These are phyloP conservation scores for Halictus rubicundus DNA, from an alignment of 1,140 invertebrate species.

Conservation along the genomic window DNA sequence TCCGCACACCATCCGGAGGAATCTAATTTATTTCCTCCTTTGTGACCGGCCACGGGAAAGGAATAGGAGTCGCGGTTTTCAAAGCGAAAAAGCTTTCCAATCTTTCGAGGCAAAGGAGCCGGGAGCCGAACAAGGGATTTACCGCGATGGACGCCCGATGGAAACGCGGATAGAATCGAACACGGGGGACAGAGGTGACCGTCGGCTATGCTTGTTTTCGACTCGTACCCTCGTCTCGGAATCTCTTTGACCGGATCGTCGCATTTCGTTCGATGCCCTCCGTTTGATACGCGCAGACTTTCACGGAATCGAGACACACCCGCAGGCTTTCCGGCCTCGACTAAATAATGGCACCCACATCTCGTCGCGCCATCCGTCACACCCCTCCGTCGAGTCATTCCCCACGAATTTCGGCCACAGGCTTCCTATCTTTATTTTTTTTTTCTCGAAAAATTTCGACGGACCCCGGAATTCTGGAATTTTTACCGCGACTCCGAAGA, in stretches of 20 bases:
- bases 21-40: constrained; percentile 54
- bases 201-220: constrained; percentile 39
- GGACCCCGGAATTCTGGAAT: too few species aligned
- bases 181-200: constrained; percentile 30
- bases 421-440: too few species aligned
- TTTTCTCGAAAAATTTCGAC: not conserved
- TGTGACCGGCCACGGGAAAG: constrained; percentile 16
- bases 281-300: constrained; percentile 71
- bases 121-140: constrained; percentile 36
- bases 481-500: too few species aligned
- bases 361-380: not conserved
- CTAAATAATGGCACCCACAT: constrained; percentile 75
- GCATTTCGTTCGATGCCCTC: constrained; percentile 68
- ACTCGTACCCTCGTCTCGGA: constrained; percentile 27
- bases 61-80: constrained; percentile 41
- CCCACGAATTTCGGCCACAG: not conserved
- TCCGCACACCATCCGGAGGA: constrained; percentile 6
- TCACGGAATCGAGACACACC: constrained; percentile 52
- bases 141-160: constrained; percentile 42
- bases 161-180: constrained; percentile 30
- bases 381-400: not conserved
- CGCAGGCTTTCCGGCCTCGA: constrained; percentile 52
- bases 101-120: constrained; percentile 46
- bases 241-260: constrained; percentile 58
- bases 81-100: constrained; percentile 52